Base-by-base conservation (phyloP, 1,140 invertebrate species). In the Grapholita molesta region DNA sequence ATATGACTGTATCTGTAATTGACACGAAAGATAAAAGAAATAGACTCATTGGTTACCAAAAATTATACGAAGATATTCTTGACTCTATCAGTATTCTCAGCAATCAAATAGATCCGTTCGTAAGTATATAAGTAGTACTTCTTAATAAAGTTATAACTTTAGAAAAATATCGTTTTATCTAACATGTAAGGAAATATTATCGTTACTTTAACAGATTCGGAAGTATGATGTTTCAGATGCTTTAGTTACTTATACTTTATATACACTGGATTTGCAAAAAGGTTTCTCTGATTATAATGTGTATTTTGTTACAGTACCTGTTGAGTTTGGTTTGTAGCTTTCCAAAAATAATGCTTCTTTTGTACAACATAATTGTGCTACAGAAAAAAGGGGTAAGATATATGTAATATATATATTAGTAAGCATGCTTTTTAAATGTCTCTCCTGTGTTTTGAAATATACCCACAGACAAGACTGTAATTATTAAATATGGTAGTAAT, bases 331-430 rank as follows among this genome's bases (percentile, higher is more conserved):
- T 61, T 8, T 61, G 55, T 15, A 30, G 55, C 32, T 61, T 61
- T 2, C 55, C 55, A 3, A 61, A 61, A 25, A 61, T 61, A 61
- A 61, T 61, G 55, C 15, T 61, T 15, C 55, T 61, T 7, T 30
- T 61, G 12, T 61, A 61, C n/a, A 61, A 61, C n/a, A 32, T 61
- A 8, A 61, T 61, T 18, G 55, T 61, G 6, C 55, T 61, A 8
- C 55, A 61, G 4, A 61, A 61, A 28, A 61, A 15, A 28, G 55
- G 55, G 55, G 55, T 61, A 61, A 61, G 55, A n/a, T n/a, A n/a
- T n/a, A n/a, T n/a, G n/a, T n/a, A n/a, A n/a, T n/a, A n/a, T n/a
- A n/a, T n/a, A n/a, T n/a, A n/a, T n/a, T n/a, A n/a, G n/a, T n/a
- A n/a, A n/a, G n/a, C n/a, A n/a, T n/a, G n/a, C n/a, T n/a, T n/a